Evolutionary conservation across 2,888 invertebrate species (phyloP).

Genomic region (Euphydryas editha): DNA sequence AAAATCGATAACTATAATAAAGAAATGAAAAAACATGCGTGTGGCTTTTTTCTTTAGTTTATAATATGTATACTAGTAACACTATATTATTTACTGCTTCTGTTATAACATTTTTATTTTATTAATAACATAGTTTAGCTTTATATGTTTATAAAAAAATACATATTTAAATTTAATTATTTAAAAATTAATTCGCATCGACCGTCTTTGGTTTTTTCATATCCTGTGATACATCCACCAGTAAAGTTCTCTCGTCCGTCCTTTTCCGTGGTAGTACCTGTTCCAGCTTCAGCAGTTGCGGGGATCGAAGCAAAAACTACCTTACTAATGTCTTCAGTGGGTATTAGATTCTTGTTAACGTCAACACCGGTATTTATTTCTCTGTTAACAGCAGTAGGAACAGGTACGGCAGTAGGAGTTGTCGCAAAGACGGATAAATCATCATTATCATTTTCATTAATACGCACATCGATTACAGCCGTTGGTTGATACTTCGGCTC

Average conservation of each 20-base stretch:
- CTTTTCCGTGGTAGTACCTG: conserved; percentile 46
- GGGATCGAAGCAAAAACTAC: background rate
- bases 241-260: conserved; percentile 63
- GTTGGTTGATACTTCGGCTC: conserved; percentile 25
- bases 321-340: background rate
- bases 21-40: no score
- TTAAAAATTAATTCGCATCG: conserved; percentile 62
- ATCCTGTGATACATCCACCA: conserved; percentile 63
- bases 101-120: no score
- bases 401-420: conserved; percentile 9
- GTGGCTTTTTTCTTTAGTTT: no score
- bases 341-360: background rate
- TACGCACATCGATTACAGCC: conserved; percentile 14
- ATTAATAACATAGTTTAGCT: no score
- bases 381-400: background rate
- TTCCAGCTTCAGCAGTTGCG: background rate
- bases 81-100: no score
- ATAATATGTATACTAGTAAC: no score
- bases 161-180: no score
- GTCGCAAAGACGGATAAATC: conserved; percentile 28
- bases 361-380: background rate
- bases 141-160: no score
- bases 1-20: no score
- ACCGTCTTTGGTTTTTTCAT: conserved; percentile 62
- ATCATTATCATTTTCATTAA: conserved; percentile 15